Conservation (phyloP, 2,113 vertebrate species). For the Malurus alboscapulatus region DNA sequence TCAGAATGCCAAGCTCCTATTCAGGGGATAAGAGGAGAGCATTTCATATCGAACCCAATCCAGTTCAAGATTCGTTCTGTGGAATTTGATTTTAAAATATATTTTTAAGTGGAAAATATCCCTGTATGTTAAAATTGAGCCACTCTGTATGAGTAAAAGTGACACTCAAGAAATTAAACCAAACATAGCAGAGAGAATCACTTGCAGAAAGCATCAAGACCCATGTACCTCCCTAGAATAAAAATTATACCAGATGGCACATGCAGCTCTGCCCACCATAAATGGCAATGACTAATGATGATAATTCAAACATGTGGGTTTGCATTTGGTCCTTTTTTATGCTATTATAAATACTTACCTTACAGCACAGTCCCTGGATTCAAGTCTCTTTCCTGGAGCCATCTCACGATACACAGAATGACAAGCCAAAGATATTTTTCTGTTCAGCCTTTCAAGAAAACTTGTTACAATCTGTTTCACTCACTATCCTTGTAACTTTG, state of each 20-base stretch:
- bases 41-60: background rate
- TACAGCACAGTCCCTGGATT: background rate
- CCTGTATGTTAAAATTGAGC: background rate
- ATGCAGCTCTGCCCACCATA: background rate
- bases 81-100: background rate
- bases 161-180: background rate
- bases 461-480: background rate
- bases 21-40: slow-evolving; percentile 45
- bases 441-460: background rate
- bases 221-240: background rate
- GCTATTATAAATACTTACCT: background rate
- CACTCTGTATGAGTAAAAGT: background rate
- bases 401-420: background rate
- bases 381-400: background rate
- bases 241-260: background rate
- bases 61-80: background rate
- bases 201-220: background rate
- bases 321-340: background rate
- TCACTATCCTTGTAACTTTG: slow-evolving; percentile 4
- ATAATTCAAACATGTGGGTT: background rate
- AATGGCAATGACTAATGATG: background rate
- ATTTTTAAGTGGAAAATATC: background rate
- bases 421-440: background rate
- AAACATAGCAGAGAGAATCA: background rate
- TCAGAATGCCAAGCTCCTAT: slow-evolving; percentile 56